phyloP scores from a whole-genome alignment of 2,888 invertebrate genomes.

The Sinelater perroti region DNA sequence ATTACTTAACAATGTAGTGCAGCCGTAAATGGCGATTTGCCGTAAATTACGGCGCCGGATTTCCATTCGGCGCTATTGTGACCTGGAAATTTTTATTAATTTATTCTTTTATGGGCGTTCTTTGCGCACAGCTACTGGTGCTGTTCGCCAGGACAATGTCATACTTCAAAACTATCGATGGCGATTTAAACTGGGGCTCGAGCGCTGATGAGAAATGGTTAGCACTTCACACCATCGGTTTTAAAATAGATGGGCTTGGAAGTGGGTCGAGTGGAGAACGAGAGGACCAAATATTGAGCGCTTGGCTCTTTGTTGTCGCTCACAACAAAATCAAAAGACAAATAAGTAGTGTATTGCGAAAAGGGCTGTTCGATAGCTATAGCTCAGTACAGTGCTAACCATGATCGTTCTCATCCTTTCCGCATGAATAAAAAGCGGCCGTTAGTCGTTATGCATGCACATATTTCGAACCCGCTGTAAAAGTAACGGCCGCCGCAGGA shows the following conservation, averaged over 20 bases:
- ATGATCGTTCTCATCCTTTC: no score
- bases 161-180: constrained; percentile 21
- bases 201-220: background rate
- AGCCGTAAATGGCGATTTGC: constrained; percentile 6
- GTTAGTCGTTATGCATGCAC: background rate
- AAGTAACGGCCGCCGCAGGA: constrained; percentile 11
- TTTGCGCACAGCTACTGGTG: constrained; percentile 1
- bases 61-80: no score
- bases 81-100: no score
- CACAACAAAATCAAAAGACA: constrained; percentile 18
- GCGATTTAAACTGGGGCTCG: background rate
- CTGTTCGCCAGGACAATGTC: constrained; percentile 1
- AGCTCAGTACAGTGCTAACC: no score
- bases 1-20: constrained; percentile 20
- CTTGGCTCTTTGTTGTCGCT: constrained; percentile 1
- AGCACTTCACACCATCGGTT: background rate
- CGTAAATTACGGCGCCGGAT: background rate
- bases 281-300: constrained; percentile 10
- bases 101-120: background rate
- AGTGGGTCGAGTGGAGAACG: constrained; percentile 7
- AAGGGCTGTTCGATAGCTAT: no score
- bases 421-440: background rate
- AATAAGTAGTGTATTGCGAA: no score
- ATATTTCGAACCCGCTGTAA: background rate
- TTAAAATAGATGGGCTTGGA: constrained; percentile 1